Conservation (phyloP, 2,113 vertebrate species). For the Xyrauchen texanus region DNA sequence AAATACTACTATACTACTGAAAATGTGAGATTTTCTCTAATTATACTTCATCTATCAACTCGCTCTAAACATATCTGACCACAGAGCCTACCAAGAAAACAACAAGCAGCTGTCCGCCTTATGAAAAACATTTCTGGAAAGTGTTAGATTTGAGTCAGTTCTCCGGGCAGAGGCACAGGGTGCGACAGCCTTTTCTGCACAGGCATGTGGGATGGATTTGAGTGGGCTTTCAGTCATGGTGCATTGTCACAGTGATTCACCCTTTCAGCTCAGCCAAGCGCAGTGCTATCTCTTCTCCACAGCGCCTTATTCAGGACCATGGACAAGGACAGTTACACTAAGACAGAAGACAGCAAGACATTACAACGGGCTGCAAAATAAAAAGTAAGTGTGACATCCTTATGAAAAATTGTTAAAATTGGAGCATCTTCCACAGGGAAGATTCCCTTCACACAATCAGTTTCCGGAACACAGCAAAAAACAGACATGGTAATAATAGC, state of each 20-base stretch:
- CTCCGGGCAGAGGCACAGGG: conserved; percentile 26
- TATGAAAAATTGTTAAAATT: conserved; percentile 31
- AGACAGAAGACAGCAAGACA: conserved; percentile 22
- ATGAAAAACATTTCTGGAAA: conserved; percentile 35
- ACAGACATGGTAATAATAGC: conserved; percentile 26
- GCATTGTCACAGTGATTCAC: conserved; percentile 40
- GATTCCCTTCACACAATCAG: conserved; percentile 35
- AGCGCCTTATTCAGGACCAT: conserved; percentile 29
- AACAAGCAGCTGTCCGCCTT: conserved; percentile 35
- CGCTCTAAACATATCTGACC: conserved; percentile 16
- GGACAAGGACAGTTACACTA: conserved; percentile 26
- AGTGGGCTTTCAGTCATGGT: conserved; percentile 40
- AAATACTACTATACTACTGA: neutral
- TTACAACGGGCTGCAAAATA: conserved; percentile 32
- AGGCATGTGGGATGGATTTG: conserved; percentile 30
- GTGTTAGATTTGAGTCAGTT: conserved; percentile 38
- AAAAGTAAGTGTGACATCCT: conserved; percentile 25
- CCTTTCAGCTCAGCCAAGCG: conserved; percentile 34
- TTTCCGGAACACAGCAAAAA: neutral
- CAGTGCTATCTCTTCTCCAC: conserved; percentile 36
- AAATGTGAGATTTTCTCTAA: conserved; percentile 6
- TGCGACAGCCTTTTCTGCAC: conserved; percentile 27
- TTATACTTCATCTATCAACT: conserved; percentile 13
- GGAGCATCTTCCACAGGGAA: conserved; percentile 22
- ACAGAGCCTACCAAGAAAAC: conserved; percentile 29